Evolutionary conservation across 2,113 vertebrate genomes (phyloP).

Genomic region (Mustelus asterias): DNA sequence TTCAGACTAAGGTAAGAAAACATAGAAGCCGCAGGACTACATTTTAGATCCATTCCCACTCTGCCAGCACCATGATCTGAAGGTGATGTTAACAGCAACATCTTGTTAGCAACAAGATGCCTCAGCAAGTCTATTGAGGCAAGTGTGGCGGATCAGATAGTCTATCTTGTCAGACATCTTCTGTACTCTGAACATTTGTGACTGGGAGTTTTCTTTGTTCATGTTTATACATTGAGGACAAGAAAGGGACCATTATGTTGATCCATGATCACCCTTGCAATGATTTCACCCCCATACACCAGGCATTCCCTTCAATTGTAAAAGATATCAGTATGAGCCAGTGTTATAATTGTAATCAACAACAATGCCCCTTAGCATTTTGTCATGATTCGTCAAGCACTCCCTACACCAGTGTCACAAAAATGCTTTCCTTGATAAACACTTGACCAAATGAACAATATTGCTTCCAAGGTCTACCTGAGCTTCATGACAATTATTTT

Average conservation of each 20-base stretch:
- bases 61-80: background rate
- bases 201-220: background rate
- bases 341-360: background rate
- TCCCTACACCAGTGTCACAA: background rate
- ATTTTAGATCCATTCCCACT: background rate
- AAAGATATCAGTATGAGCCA: background rate
- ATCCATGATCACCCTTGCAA: background rate
- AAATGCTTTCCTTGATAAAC: background rate
- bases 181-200: background rate
- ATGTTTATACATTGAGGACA: background rate
- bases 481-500: background rate
- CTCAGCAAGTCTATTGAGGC: background rate
- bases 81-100: background rate
- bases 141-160: background rate
- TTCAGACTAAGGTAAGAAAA: background rate
- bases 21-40: background rate
- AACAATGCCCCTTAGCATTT: background rate
- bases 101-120: background rate
- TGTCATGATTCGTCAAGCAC: background rate
- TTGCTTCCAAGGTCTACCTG: background rate
- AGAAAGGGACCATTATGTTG: too few species aligned
- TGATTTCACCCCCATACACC: background rate
- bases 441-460: background rate
- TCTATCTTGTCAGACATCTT: background rate
- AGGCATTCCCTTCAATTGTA: background rate